Evolutionary conservation across 2,797 vertebrate species (phyloP), one percentile per base, ranked within the genome.

Genomic region (Acrocephalus scirpaceus): DNA sequence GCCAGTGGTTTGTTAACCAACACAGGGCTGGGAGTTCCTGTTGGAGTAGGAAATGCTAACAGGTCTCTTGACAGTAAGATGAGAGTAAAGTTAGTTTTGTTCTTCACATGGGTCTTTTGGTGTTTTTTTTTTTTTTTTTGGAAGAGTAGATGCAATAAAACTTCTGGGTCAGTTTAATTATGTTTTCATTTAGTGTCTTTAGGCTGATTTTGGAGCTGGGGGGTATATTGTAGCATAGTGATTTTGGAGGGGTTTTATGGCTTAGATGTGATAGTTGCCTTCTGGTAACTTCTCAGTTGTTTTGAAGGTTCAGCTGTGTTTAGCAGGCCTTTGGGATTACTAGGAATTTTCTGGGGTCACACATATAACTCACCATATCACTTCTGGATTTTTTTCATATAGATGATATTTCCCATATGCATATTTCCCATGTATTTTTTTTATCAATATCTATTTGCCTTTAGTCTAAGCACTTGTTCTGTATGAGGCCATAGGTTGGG

Each of bases 1-100:
- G 7, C 7, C 8, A 53, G 5, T 0, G 0, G 13, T 38, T 70
- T 69, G 16, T 70, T 73, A 42, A 27, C 21, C 34, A 26, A 3
- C 15, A 2, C 16, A 47, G 32, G 21, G 16, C 34, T 79, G 23
- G 27, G 51, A 62, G 20, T 45, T 48, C 8, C 3, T 32, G 5
- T 47, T 67, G 51, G 32, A 11, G 2, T 5, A 34, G n/a, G 5
- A 19, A 70, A 10, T 58, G 9, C 16, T 70, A 71, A 20, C 7
- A 11, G 8, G 34, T 67, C 26, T 86, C 14, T 32, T 60, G 12
- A 34, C 11, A n/a, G 15, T n/a, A 40, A 72, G 15, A 18, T 84
- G 34, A 44, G 13, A 89, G 22, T 32, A 72, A 21, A 13, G 7
- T 34, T 58, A 9, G 13, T 27, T 27, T 48, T 27, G 7, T 4